Percentiles rank a stretch among this genome's conserved stretches.
Evolutionary conservation across 2,113 vertebrate genomes (phyloP).

Genomic region (Asarcornis scutulata): DNA sequence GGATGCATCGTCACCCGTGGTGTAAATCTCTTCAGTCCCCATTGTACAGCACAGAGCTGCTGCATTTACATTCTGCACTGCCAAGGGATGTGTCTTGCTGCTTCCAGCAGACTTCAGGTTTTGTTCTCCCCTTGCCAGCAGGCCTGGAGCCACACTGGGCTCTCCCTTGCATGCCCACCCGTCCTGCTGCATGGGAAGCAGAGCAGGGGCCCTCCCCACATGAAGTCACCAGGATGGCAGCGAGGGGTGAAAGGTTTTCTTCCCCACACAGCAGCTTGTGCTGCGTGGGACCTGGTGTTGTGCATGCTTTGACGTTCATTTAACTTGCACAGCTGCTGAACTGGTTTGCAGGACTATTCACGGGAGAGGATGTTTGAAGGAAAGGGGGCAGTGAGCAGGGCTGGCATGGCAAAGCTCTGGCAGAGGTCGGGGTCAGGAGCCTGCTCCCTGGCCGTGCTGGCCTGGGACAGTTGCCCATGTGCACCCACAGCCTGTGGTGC

Average conservation of each 20-base stretch:
- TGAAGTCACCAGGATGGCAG: not conserved
- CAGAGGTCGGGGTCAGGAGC: not conserved
- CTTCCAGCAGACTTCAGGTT: not conserved
- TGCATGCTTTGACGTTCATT: fast-evolving
- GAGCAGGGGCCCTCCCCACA: fast-evolving
- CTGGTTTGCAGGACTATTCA: fast-evolving
- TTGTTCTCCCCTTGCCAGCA: not conserved
- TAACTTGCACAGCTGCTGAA: not conserved
- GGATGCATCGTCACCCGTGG: not conserved
- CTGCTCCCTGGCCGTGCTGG: not conserved
- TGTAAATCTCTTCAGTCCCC: not conserved
- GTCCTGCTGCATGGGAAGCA: not conserved
- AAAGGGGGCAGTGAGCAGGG: not conserved
- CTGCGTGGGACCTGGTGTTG: not conserved
- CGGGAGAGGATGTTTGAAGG: not conserved
- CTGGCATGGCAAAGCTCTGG: too few species aligned
- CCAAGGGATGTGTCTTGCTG: not conserved
- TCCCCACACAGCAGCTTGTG: not conserved
- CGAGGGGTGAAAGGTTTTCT: not conserved
- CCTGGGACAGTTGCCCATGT: fast-evolving
- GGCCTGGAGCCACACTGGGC: too few species aligned
- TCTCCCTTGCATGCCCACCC: too few species aligned
- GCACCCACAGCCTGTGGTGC: not conserved
- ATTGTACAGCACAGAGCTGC: not conserved
- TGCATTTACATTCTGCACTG: not conserved